Base-by-base conservation (phyloP, 2,888 invertebrate species). In the Drosophila falleni region DNA sequence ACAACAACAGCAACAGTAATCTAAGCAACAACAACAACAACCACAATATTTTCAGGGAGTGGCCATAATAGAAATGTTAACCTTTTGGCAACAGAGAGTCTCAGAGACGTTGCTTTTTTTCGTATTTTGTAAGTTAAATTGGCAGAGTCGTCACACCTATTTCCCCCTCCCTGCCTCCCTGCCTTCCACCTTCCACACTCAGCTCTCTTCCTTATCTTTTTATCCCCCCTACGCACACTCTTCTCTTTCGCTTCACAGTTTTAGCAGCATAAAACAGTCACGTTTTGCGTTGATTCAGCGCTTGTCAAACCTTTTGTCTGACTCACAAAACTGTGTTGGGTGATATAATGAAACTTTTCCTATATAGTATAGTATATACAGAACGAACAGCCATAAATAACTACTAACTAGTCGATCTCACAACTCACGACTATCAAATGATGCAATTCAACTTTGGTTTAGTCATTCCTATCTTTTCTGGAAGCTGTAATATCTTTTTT, bases 1-100 rank as follows among this genome's bases (percentile, higher is more conserved):
- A 5, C 26, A 26, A 6, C 26, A 26, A 26, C 26, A 26, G 26
- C 26, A 26, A 26, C 39, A 39, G 6, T 67, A 68, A 37, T 35
- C 55, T 35, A n/a, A 15, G 3, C 53, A 61, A 44, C 44, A 41
- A 39, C 59, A 49, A 33, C 62, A 63, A 29, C 70, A 58, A 46
- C 53, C 50, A 26, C 54, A 53, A 58, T 68, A 61, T 62, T 62
- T 72, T 56, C 64, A 39, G 78, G 81, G 84, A 81, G 85, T 74
- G 87, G 70, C 75, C 75, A 71, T 89, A 90, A 90, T 90, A 90
- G 88, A 90, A 90, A 88, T 90, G 89, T 90, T 89, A 89, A 84
- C 85, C 89, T 90, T 87, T 82, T 75, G 79, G 79, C 73, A 41
- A 59, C 54, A 50, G 62, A 50, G 62, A 46, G 63, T 58, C 60